Base-by-base conservation (phyloP, 2,888 invertebrate genomes). In the Phengaris arion region DNA sequence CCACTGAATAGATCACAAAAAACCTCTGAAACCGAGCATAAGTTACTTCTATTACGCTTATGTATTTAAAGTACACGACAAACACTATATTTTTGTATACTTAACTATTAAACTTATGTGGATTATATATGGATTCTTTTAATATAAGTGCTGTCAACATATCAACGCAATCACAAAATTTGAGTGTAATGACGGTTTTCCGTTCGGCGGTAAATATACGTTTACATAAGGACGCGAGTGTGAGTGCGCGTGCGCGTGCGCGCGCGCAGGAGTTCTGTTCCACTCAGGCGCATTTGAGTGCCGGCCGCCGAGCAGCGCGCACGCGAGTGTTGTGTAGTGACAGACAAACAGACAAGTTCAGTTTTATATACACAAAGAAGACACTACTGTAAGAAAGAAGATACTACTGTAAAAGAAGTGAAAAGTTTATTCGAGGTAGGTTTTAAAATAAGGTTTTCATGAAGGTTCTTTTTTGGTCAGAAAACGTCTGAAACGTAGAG, bases 261-360 rank as follows among this genome's bases (percentile, higher is more conserved):
- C 83, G 81, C 89, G 92, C 92, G 92, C 91, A 81, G 85, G 91
- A 88, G 89, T 80, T 76, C 80, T 86, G 93, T 93, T 94, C 93
- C 94, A 94, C 89, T 92, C 88, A 90, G 87, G 78, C 93, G 93
- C 94, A 93, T 94, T 94, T 92, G 89, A 86, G 85, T 86, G 79
- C 81, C 80, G 83, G 82, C 83, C 83, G 82, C 79, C 85, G 84
- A 73, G 80, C 83, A 80, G 85, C 77, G 79, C 87, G 85, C 85
- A 86, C 88, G 90, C 82, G 77, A 85, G 86, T 80, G 74, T 74
- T 77, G 81, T 82, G 82, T 77, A 69, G 77, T 79, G 80, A 78
- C 81, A 80, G 82, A 81, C 80, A 78, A 70, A 76, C 51, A 10
- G 10, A 35, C 70, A 48, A 54, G 72, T 72, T 64, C 64, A 64